phyloP scores from a whole-genome alignment of 2,797 vertebrate genomes.

The Anas georgica region DNA sequence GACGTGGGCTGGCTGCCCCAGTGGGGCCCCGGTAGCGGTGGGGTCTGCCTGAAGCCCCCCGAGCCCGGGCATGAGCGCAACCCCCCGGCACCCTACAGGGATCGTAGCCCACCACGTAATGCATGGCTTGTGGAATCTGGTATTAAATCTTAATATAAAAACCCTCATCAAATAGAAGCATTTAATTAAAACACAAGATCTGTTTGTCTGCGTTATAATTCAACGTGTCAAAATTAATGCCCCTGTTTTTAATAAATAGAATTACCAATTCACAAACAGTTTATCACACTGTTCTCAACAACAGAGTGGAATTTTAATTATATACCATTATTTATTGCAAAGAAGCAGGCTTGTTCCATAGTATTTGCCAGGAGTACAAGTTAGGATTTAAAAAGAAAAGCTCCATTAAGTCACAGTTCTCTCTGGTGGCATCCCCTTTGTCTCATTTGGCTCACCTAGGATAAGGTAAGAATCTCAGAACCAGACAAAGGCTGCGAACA shows the following conservation, averaged over 20 bases:
- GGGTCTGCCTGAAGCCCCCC: not conserved
- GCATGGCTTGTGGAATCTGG: not conserved
- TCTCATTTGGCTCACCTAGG: constrained; percentile 54
- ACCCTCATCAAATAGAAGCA: constrained; percentile 69
- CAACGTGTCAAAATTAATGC: constrained; percentile 78
- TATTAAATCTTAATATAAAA: constrained; percentile 69
- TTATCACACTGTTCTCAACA: constrained; percentile 72
- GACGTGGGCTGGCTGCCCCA: not conserved
- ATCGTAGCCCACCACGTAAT: not conserved
- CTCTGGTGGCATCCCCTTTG: constrained; percentile 13
- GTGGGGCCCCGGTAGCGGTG: not conserved
- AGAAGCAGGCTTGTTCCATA: not conserved
- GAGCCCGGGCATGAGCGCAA: not conserved
- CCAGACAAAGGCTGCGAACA: constrained; percentile 29
- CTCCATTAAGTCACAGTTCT: constrained; percentile 6
- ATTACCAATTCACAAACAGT: constrained; percentile 76
- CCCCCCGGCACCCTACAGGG: not conserved
- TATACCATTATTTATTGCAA: constrained; percentile 70
- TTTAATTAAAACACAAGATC: constrained; percentile 80
- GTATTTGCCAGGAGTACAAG: constrained; percentile 33
- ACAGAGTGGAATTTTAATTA: constrained; percentile 76
- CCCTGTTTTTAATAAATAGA: constrained; percentile 81
- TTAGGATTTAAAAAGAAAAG: constrained; percentile 52
- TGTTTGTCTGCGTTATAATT: constrained; percentile 77
- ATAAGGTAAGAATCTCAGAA: constrained; percentile 5